phyloP scores from a whole-genome alignment of 1,140 invertebrate genomes.

The Drosophila pectinifera region DNA sequence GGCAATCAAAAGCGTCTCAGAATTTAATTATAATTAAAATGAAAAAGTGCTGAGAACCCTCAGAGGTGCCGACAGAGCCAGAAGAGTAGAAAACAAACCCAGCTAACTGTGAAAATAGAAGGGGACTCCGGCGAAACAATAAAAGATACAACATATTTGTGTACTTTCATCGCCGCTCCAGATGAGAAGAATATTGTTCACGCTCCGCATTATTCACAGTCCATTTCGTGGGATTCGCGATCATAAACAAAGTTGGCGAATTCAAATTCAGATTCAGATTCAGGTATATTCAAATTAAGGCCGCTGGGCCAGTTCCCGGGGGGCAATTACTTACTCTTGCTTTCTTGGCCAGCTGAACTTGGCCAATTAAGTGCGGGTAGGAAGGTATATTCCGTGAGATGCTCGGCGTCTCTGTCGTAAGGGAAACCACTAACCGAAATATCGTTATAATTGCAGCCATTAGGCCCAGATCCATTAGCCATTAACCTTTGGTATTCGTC shows the following conservation, averaged over 20 bases:
- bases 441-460: slow-evolving; percentile 40
- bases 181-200: slow-evolving; percentile 21
- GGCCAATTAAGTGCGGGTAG: slow-evolving; percentile 5
- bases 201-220: slow-evolving; percentile 23
- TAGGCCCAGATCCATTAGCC: slow-evolving; percentile 33
- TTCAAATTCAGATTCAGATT: slow-evolving; percentile 19
- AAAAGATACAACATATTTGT: slow-evolving; percentile 21
- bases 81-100: neutral
- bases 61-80: neutral
- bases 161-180: slow-evolving; percentile 44
- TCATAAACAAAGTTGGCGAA: slow-evolving; percentile 18
- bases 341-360: slow-evolving; percentile 23
- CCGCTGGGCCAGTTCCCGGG: slow-evolving; percentile 26
- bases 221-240: slow-evolving; percentile 35
- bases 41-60: slow-evolving; percentile 22
- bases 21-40: slow-evolving; percentile 27
- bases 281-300: slow-evolving; percentile 19
- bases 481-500: slow-evolving; percentile 38
- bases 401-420: slow-evolving; percentile 16
- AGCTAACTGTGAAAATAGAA: slow-evolving; percentile 33
- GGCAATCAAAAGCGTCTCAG: slow-evolving; percentile 23
- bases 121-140: slow-evolving; percentile 20
- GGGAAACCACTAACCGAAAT: slow-evolving; percentile 34
- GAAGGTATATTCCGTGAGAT: slow-evolving; percentile 27
- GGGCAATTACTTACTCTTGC: slow-evolving; percentile 25